A percentile compares a stretch with the other conserved stretches of the same genome.
Evolutionary conservation across 2,113 vertebrate genomes (phyloP).

Genomic region (Varanus salvator): DNA sequence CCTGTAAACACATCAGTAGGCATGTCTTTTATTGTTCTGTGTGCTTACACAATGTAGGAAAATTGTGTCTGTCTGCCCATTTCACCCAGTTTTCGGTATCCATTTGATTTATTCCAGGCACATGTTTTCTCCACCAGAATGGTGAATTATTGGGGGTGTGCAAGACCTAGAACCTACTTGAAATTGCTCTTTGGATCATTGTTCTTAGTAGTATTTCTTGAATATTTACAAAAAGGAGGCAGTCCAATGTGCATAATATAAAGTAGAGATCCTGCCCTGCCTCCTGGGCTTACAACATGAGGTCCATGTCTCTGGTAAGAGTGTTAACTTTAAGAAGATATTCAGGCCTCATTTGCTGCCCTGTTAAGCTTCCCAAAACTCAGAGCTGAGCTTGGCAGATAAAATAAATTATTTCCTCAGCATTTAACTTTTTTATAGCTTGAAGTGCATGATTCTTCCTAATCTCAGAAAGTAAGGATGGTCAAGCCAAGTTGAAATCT

Average conservation of each 20-base stretch:
- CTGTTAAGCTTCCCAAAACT: too few species aligned
- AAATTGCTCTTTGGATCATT: neutral
- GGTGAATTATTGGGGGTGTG: neutral
- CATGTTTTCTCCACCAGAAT: neutral
- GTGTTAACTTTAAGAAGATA: too few species aligned
- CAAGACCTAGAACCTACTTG: neutral
- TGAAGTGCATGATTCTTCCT: too few species aligned
- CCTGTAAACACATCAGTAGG: constrained; percentile 16
- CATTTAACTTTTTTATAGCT: too few species aligned
- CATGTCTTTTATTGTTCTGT: neutral
- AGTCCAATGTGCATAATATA: neutral
- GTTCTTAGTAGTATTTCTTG: neutral
- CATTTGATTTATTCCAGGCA: too few species aligned
- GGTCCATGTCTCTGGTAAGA: too few species aligned
- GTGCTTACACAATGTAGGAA: constrained; percentile 40
- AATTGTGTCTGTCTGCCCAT: neutral
- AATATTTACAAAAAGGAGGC: neutral
- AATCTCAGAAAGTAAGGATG: too few species aligned
- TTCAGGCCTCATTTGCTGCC: too few species aligned
- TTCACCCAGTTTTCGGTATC: neutral
- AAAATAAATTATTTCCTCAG: too few species aligned
- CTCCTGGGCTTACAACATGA: neutral
- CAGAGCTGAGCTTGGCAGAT: too few species aligned
- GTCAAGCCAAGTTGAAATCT: too few species aligned
- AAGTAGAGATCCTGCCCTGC: neutral